These are phyloP conservation scores for Istiophorus platypterus DNA, from an alignment of 2,113 vertebrate genomes.

Conservation along the genomic window DNA sequence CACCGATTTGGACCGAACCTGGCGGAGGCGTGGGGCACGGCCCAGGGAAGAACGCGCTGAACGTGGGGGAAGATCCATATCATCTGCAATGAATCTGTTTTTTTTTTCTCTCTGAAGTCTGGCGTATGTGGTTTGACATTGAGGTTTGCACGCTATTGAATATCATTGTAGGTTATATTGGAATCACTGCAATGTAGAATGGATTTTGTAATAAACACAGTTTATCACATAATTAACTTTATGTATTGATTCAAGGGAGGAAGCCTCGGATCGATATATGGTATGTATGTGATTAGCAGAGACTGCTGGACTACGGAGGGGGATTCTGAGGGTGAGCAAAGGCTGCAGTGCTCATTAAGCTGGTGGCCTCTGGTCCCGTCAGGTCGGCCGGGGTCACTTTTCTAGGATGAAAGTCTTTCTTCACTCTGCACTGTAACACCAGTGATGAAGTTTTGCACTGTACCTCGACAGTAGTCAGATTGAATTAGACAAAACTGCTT, in stretches of 20 bases:
- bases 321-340: neutral
- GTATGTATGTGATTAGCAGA: neutral
- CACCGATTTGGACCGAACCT: too few species aligned
- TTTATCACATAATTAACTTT: conserved; percentile 15
- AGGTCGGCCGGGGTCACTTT: neutral
- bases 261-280: neutral
- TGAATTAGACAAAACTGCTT: neutral
- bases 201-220: neutral
- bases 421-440: neutral
- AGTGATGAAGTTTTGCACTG: neutral
- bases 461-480: neutral
- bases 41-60: too few species aligned
- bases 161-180: neutral
- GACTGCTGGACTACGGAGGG: neutral
- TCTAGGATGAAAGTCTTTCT: neutral
- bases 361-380: neutral
- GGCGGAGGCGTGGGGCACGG: too few species aligned
- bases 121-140: too few species aligned
- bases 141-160: too few species aligned
- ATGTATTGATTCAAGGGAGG: neutral
- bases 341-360: neutral
- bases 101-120: too few species aligned
- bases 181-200: neutral
- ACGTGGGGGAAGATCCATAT: too few species aligned
- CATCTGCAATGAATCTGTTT: too few species aligned